Evolutionary conservation across 2,888 invertebrate genomes (phyloP).

Genomic region (Druceiella hillmani): DNA sequence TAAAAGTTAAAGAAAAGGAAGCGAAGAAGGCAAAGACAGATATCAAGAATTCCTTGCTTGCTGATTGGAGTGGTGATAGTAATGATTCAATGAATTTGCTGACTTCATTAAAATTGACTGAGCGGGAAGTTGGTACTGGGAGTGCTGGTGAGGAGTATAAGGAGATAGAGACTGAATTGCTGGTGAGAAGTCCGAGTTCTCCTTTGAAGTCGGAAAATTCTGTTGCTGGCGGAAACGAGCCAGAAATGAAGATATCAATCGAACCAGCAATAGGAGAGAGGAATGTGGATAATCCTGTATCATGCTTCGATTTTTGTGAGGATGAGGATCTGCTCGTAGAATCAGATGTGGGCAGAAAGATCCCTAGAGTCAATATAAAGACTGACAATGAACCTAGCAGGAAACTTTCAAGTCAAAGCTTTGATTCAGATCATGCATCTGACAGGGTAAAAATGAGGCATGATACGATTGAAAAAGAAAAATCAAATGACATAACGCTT

Average conservation of each 20-base stretch:
- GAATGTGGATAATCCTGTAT: too few relatives aligned
- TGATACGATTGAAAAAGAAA: not conserved
- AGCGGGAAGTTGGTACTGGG: slow-evolving; percentile 13
- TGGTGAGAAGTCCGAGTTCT: slow-evolving; percentile 22
- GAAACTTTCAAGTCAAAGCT: slow-evolving; percentile 30
- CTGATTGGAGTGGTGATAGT: slow-evolving; percentile 72
- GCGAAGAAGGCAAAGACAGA: slow-evolving; percentile 51
- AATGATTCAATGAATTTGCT: slow-evolving; percentile 32
- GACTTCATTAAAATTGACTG: slow-evolving; percentile 25
- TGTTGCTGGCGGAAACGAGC: too few relatives aligned
- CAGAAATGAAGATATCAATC: too few relatives aligned
- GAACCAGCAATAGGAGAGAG: too few relatives aligned
- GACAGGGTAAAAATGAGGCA: slow-evolving; percentile 23
- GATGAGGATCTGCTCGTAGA: slow-evolving; percentile 59
- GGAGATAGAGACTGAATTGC: slow-evolving; percentile 4
- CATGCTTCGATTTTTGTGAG: slow-evolving; percentile 77
- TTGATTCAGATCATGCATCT: slow-evolving; percentile 31
- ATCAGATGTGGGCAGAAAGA: slow-evolving; percentile 55
- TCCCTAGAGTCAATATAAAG: slow-evolving; percentile 55
- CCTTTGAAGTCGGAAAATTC: not conserved
- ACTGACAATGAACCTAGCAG: slow-evolving; percentile 34
- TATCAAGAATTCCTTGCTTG: slow-evolving; percentile 63
- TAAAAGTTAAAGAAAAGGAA: slow-evolving; percentile 41
- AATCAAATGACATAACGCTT: slow-evolving; percentile 39
- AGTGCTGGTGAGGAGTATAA: slow-evolving; percentile 14